Percentiles rank a stretch among this genome's conserved stretches.
These are phyloP conservation scores for Sebastes itinus DNA, from an alignment of 2,797 vertebrate genomes.

Conservation along the genomic window DNA sequence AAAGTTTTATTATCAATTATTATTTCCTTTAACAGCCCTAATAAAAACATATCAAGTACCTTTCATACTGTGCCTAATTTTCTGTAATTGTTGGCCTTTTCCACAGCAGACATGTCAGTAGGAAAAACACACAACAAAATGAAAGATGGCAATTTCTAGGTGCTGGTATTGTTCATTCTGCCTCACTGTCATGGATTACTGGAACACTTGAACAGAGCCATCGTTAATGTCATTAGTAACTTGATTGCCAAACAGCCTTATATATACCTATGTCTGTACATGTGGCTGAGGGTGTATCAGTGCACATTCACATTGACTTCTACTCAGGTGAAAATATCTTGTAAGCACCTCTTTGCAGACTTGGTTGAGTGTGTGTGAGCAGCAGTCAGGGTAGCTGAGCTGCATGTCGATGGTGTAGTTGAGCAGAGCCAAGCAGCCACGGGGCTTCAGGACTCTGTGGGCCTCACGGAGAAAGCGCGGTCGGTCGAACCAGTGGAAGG, in stretches of 20 bases:
- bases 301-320: not conserved
- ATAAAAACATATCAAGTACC: no score
- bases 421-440: constrained; percentile 82
- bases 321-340: not conserved
- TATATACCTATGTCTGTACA: not conserved
- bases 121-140: not conserved
- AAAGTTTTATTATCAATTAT: no score
- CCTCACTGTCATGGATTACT: not conserved
- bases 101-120: not conserved
- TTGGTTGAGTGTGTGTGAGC: constrained; percentile 74
- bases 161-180: not conserved
- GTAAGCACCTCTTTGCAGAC: constrained; percentile 81
- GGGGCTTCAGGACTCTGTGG: constrained; percentile 78
- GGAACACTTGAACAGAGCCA: not conserved
- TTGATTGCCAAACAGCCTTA: not conserved
- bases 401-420: constrained; percentile 83
- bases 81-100: not conserved
- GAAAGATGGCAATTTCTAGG: not conserved
- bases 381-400: constrained; percentile 71
- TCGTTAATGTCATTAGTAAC: not conserved
- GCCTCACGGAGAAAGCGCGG: constrained; percentile 80
- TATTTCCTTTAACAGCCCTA: no score
- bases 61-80: not conserved
- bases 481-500: constrained; percentile 87
- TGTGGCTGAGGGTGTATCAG: not conserved